Evolutionary conservation across 1,140 invertebrate species (phyloP).

Genomic region (Atta colombica): DNA sequence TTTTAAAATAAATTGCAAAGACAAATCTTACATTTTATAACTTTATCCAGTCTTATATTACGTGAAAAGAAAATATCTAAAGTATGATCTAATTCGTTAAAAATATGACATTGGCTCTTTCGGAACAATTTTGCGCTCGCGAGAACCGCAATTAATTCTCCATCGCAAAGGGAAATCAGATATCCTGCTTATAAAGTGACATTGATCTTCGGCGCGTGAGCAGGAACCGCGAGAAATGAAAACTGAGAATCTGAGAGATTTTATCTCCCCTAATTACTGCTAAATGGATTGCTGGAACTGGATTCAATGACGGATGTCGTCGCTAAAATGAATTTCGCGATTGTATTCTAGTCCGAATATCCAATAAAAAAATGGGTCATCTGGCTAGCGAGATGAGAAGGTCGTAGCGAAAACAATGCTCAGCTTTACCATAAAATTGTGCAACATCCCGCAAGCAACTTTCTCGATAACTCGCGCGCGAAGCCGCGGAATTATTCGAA

Average conservation of each 20-base stretch:
- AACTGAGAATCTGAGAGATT: conserved; percentile 27
- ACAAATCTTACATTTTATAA: not conserved
- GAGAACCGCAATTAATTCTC: conserved; percentile 16
- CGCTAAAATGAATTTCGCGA: not conserved
- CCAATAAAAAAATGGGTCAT: conserved; percentile 36
- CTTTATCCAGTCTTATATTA: not conserved
- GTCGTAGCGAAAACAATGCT: not conserved
- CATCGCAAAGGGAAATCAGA: not conserved
- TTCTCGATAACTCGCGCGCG: conserved; percentile 53
- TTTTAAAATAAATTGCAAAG: not conserved
- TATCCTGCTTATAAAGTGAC: conserved; percentile 48
- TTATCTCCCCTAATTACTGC: conserved; percentile 18
- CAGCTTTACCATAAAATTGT: conserved; percentile 22
- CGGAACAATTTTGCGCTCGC: not conserved
- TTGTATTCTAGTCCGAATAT: not conserved
- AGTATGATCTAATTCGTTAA: not conserved
- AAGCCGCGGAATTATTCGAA: conserved; percentile 43
- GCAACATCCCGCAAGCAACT: conserved; percentile 32
- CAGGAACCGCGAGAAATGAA: conserved; percentile 12
- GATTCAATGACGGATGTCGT: not conserved
- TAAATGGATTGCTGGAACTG: conserved; percentile 7
- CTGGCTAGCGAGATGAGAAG: not conserved
- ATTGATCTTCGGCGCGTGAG: conserved; percentile 47
- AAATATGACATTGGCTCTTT: not conserved
- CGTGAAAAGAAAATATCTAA: not conserved